Percentiles rank a stretch among this genome's conserved stretches.
These are phyloP conservation scores for Rhabdomys dilectus DNA, from an alignment of 2,113 vertebrate species.

Conservation along the genomic window DNA sequence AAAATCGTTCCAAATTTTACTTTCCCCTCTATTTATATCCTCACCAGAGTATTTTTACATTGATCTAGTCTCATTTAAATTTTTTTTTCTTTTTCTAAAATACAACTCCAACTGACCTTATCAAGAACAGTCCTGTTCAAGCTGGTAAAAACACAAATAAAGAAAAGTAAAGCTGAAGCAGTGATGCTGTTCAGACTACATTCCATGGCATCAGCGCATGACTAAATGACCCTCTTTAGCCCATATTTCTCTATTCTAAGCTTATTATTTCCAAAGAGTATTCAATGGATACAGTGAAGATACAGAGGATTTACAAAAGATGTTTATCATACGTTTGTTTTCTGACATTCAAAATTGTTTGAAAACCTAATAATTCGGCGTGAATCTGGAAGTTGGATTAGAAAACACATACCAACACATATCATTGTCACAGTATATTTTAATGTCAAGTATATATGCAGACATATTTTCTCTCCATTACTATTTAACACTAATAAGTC, in stretches of 20 bases:
- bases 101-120: constrained; percentile 54
- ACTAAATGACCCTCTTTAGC: not conserved
- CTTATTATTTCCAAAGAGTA: not conserved
- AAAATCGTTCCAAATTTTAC: constrained; percentile 66
- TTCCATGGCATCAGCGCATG: not conserved
- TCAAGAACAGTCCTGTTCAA: constrained; percentile 1
- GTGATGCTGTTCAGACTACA: not conserved
- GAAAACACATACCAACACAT: not conserved
- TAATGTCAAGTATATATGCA: not conserved
- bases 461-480: not conserved
- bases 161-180: not conserved
- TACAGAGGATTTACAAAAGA: not conserved
- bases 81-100: constrained; percentile 65
- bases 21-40: constrained; percentile 43
- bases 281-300: not conserved
- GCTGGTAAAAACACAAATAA: not conserved
- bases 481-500: not conserved
- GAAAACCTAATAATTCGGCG: not conserved
- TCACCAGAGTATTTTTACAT: constrained; percentile 55
- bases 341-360: not conserved
- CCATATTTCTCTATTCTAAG: not conserved
- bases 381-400: not conserved
- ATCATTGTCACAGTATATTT: not conserved
- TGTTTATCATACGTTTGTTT: not conserved
- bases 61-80: constrained; percentile 52